Base-by-base conservation (phyloP, 2,797 vertebrate species). In the Echiichthys vipera region DNA sequence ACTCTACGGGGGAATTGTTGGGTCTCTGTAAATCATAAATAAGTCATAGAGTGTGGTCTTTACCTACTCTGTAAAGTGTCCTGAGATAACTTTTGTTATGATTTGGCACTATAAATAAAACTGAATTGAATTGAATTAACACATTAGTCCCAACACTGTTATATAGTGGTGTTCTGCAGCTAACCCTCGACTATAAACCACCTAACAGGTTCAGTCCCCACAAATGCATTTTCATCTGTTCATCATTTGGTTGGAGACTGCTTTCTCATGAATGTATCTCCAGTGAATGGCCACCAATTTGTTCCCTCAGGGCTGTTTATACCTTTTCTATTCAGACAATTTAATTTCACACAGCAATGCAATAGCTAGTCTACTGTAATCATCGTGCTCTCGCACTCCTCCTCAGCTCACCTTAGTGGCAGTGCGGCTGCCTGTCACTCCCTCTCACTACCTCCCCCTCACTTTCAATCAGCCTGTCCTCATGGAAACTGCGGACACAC, bases 401-500 rank as follows among this genome's bases (percentile, higher is more conserved):
- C 61, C 66, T 77, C 54, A 46, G 65, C 55, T 74, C 71, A 80
- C 78, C 70, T 81, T 29, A 47, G 57, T 49, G 20, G 27, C 70
- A 62, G 47, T 27, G 12, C 57, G 29, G 61, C 65, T 66, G 61
- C 61, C 42, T 64, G 29, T 75, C 59, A 65, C 69, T 72, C 24
- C 51, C 37, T 53, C 15, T 49, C 49, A 50, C 72, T 43, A 0
- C 76, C 75, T 57, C 71, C 66, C 40, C 37, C 56, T 65, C 56
- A 53, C 62, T 63, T 54, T 77, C 71, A 68, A 3, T 62, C 57
- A 72, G 27, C 39, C 53, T 36, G 69, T 86, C 62, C 42, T 71
- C 77, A 76, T 82, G 74, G 80, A 75, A 82, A 85, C 80, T 34
- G 30, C 56, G 45, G 17, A 53, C 43, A 17, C 46, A 51, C 11